Evolutionary conservation across 2,797 vertebrate species (phyloP).

Genomic region (Pipistrellus nathusii): DNA sequence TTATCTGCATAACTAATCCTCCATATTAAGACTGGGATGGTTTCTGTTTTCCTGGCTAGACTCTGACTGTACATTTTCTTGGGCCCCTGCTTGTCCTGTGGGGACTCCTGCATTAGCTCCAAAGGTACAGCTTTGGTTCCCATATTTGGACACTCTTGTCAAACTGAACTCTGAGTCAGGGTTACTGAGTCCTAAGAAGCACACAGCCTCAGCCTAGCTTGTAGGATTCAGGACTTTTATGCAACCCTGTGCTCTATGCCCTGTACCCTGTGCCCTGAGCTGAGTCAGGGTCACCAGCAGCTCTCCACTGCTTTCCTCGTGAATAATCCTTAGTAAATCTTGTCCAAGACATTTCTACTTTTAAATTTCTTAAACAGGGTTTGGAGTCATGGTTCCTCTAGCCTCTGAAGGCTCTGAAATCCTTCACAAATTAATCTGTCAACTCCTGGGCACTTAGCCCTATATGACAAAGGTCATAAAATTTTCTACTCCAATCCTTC

Average conservation of each 20-base stretch:
- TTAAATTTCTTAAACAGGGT: background rate
- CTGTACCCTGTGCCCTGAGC: background rate
- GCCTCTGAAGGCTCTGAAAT: background rate
- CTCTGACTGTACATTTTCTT: background rate
- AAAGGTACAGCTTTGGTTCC: background rate
- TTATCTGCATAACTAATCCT: background rate
- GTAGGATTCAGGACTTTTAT: background rate
- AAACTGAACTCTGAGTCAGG: background rate
- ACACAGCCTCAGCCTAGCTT: background rate
- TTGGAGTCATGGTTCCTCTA: background rate
- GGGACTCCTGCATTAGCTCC: background rate
- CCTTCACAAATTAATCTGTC: background rate
- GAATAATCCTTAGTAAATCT: background rate
- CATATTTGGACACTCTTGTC: background rate
- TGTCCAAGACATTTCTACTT: background rate
- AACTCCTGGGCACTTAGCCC: background rate
- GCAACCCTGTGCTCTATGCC: background rate
- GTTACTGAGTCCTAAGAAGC: background rate
- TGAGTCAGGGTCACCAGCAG: background rate
- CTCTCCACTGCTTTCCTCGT: background rate
- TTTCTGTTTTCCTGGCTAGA: background rate
- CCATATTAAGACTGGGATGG: background rate
- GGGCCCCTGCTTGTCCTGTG: background rate
- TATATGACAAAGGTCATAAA: background rate
- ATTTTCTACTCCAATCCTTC: background rate